Evolutionary conservation across 2,888 invertebrate genomes (phyloP), one percentile per base, ranked within the genome.

Genomic region (Empis livida): DNA sequence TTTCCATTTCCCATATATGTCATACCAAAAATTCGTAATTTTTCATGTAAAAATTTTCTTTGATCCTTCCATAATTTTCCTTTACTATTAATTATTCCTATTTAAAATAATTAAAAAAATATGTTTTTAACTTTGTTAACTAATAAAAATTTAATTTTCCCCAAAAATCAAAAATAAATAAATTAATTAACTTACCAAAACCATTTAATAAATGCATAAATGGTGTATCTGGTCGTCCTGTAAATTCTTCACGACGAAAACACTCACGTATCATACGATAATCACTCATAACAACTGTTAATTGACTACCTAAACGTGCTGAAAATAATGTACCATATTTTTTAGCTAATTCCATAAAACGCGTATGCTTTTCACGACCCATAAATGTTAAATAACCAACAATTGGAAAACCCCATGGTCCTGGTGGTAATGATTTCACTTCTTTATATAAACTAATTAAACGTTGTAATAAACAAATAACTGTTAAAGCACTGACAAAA

Each of bases 51-150:
- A 70, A 92, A 93, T 54, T 83, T 78, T 49, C 92, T 76, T 65
- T 93, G 91, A 59, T 84, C 88, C 67, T 89, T 90, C 93, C 93
- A 93, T 58, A 92, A 72, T 55, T 81, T 80, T 51, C 92, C 92
- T 56, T 86, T 86, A 58, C 87, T 84, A 68, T 93, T 92, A 62
- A 92, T 80, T 57, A 93, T 83, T 57, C 93, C 93, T 92, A 8
- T 44, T 43, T 43, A 17, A 17, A 16, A 11, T n/a, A n/a, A n/a
- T n/a, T n/a, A n/a, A n/a, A n/a, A n/a, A n/a, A n/a, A n/a, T n/a
- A n/a, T n/a, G n/a, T n/a, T n/a, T n/a, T n/a, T n/a, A n/a, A n/a
- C n/a, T n/a, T n/a, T n/a, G n/a, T n/a, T n/a, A n/a, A n/a, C n/a
- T n/a, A n/a, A n/a, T n/a, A n/a, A n/a, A n/a, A n/a, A n/a, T n/a